These are phyloP conservation scores for Hemaris fuciformis DNA, from an alignment of 2,888 invertebrate genomes.

Conservation along the genomic window DNA sequence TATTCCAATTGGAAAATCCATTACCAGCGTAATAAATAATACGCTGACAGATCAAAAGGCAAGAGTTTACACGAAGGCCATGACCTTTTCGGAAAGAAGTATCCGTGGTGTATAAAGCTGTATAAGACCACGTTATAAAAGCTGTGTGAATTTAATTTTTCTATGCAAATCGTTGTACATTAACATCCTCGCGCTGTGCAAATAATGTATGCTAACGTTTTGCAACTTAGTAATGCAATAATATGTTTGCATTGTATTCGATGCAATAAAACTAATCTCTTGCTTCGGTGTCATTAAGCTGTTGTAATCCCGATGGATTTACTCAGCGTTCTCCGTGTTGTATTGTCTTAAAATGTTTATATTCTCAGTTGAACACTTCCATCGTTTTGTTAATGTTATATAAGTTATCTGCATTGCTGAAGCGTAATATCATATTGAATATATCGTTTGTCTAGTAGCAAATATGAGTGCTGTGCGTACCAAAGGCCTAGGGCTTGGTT, in stretches of 20 bases:
- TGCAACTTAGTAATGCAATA: neutral
- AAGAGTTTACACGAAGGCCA: neutral
- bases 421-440: neutral
- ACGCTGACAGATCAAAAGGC: neutral
- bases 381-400: neutral
- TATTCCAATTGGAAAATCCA: neutral
- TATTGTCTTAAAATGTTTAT: neutral
- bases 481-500: too few species aligned
- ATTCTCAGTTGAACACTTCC: neutral
- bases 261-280: neutral
- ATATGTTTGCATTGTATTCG: neutral
- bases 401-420: neutral
- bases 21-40: neutral
- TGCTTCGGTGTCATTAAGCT: neutral
- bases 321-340: neutral
- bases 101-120: conserved; percentile 4
- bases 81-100: neutral
- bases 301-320: neutral
- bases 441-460: too few species aligned
- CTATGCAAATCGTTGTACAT: neutral
- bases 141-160: neutral
- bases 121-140: neutral
- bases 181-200: neutral
- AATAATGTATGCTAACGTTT: neutral
- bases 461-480: too few species aligned